Conservation (phyloP, 2,888 invertebrate species). For the Drosophila peninsularis region DNA sequence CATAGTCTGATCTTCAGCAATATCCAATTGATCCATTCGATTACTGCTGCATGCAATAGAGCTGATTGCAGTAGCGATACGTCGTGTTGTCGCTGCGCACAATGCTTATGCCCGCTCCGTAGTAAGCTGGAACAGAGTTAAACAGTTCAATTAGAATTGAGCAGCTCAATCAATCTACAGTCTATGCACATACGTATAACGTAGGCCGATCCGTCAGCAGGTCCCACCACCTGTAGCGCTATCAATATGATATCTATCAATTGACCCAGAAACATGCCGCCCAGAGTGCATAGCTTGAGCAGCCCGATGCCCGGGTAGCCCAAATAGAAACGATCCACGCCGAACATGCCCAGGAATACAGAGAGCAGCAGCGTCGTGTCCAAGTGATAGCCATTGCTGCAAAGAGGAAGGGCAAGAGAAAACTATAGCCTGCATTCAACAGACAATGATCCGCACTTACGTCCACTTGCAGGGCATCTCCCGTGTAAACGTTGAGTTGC, state of each 20-base stretch:
- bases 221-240: constrained; percentile 90
- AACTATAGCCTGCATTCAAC: not conserved
- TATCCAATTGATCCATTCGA: not conserved
- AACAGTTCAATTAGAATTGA: not conserved
- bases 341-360: constrained; percentile 99
- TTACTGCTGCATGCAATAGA: constrained; percentile 54
- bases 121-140: constrained; percentile 87
- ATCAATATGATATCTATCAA: constrained; percentile 96
- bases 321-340: constrained; percentile 98
- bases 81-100: constrained; percentile 93
- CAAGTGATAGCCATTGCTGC: constrained; percentile 96
- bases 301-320: constrained; percentile 98
- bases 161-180: not conserved
- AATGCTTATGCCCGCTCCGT: constrained; percentile 93
- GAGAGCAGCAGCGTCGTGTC: constrained; percentile 96
- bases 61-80: constrained; percentile 86
- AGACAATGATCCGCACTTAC: constrained; percentile 86
- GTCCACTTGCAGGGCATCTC: constrained; percentile 97
- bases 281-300: constrained; percentile 97
- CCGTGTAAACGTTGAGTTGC: constrained; percentile 91
- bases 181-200: constrained; percentile 87
- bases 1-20: constrained; percentile 20
- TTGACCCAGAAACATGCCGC: constrained; percentile 98
- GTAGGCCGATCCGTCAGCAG: constrained; percentile 97
- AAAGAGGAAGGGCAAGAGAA: constrained; percentile 35